These are phyloP conservation scores for silkworm (Bombyx mori) DNA, from an alignment of 1,140 invertebrate species.

Conservation along the genomic window DNA sequence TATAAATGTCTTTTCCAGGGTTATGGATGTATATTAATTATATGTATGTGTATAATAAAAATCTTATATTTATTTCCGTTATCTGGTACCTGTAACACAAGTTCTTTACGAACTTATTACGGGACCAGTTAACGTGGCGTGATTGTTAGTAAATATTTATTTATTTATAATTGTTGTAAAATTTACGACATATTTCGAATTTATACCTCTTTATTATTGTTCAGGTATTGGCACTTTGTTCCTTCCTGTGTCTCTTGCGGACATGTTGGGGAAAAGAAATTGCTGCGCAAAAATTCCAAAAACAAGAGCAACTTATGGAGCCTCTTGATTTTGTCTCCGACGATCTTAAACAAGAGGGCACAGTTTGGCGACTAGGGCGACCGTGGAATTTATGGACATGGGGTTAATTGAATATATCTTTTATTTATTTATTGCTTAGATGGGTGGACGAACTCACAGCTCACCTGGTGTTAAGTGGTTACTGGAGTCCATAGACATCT, in stretches of 20 bases:
- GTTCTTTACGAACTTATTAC: too few species aligned
- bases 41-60: too few species aligned
- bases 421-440: too few species aligned
- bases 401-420: conserved; percentile 22
- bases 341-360: conserved; percentile 19
- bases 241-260: conserved; percentile 18
- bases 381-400: conserved; percentile 28
- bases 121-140: too few species aligned
- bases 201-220: conserved; percentile 1
- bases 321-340: conserved; percentile 7
- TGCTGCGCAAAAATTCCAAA: conserved; percentile 5
- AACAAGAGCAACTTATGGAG: conserved; percentile 18
- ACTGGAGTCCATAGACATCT: too few species aligned
- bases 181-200: conserved; percentile 4
- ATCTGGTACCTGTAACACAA: too few species aligned
- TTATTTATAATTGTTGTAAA: not conserved
- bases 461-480: too few species aligned
- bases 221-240: conserved; percentile 12
- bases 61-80: too few species aligned
- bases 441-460: too few species aligned
- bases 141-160: too few species aligned
- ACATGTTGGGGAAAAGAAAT: conserved; percentile 20
- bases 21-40: too few species aligned
- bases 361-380: conserved; percentile 26
- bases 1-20: too few species aligned